Evolutionary conservation across 2,888 invertebrate species (phyloP).

Genomic region (Amphipoea lucens): DNA sequence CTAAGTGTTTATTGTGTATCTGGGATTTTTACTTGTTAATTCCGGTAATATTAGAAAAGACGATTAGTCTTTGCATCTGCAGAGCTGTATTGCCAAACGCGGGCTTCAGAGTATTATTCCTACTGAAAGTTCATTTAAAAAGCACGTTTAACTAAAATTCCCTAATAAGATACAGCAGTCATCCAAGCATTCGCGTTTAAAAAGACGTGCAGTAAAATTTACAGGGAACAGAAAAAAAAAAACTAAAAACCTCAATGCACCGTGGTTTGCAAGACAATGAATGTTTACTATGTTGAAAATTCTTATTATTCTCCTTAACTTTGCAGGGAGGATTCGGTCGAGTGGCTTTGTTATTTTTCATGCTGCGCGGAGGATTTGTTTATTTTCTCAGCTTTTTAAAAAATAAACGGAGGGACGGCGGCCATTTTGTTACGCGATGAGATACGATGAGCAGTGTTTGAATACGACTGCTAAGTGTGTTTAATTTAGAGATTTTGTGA

Average conservation of each 20-base stretch:
- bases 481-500: constrained; percentile 7
- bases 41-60: too few relatives aligned
- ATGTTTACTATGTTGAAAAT: constrained; percentile 68
- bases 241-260: constrained; percentile 53
- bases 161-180: not conserved
- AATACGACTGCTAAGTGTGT: constrained; percentile 18
- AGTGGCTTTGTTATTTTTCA: constrained; percentile 72
- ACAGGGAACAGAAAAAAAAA: constrained; percentile 15
- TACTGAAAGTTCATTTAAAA: not conserved
- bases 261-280: constrained; percentile 60
- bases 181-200: not conserved
- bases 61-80: too few relatives aligned
- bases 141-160: not conserved
- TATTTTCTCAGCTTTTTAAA: constrained; percentile 69
- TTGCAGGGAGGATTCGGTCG: constrained; percentile 59
- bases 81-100: too few relatives aligned
- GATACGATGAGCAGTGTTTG: constrained; percentile 32
- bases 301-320: constrained; percentile 71
- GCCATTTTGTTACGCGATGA: constrained; percentile 61
- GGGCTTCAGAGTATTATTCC: too few relatives aligned
- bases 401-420: constrained; percentile 64
- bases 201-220: constrained; percentile 27
- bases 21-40: too few relatives aligned
- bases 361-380: constrained; percentile 65
- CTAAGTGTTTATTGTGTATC: too few relatives aligned